Base-by-base conservation (phyloP, 2,113 vertebrate genomes). In the Danionella cerebrum region DNA sequence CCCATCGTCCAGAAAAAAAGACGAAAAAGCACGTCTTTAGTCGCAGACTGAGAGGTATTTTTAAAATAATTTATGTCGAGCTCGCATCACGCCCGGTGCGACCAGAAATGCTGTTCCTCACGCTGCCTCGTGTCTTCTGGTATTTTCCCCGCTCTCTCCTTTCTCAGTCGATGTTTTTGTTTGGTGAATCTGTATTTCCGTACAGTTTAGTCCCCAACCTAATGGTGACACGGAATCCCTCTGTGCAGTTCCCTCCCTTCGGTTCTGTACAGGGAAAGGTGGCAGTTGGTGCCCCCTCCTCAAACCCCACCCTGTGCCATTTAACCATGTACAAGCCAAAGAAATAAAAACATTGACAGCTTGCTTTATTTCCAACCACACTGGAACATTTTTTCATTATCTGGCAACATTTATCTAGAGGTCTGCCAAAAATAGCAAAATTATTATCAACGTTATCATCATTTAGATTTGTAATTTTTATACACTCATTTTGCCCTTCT, bases 221-320 rank as follows among this genome's bases (percentile, higher is more conserved):
- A 64, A 48, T 36, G 45, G 42, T 71, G 38, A 59, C 67, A 47
- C 25, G 14, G 54, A 33, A 71, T 67, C 62, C 53, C 65, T 74
- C 58, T 72, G 38, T 73, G 59, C 39, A 22, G 52, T 45, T 64
- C 69, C 38, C 48, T 57, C 44, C 41, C 27, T 51, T 14, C 31
- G 13, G 41, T 36, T 65, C 31, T 72, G 70, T 71, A 68, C 69
- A 77, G 52, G 64, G 65, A 74, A 68, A 75, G 75, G 75, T 79
- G 72, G 53, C 72, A 75, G 75, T 65, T 77, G 72, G 45, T 74
- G 65, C 70, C 51, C 75, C 74, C 72, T 69, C 63, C 72, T 51
- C 69, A 62, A 69, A 70, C 74, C 74, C 77, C 74, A 76, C 74
- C 74, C 73, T 67, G 63, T 67, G 68, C 42, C 68, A 63, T 44